Evolutionary conservation across 2,888 invertebrate species (phyloP), one percentile per base, ranked within the genome.

Genomic region (Polydrusus pterygomalis): DNA sequence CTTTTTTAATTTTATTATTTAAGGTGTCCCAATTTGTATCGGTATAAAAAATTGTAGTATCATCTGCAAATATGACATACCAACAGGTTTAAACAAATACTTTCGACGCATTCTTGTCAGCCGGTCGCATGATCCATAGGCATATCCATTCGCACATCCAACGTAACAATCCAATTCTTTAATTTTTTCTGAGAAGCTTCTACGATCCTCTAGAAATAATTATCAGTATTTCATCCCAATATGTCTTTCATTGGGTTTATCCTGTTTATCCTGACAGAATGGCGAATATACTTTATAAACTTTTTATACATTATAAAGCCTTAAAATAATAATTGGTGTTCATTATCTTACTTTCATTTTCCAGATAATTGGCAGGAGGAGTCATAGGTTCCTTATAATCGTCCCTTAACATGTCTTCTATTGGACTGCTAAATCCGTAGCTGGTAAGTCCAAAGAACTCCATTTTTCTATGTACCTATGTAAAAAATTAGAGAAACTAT

Each of bases 391-490:
- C 90, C 71, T 85, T 80, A 78, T 90, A 91, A 81, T 89, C 87
- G 17, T 85, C 82, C 70, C 84, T 87, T 83, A 90, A 83, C 49
- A 86, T 81, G 82, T 90, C 89, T 79, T 86, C 87, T n/a, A 90
- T 86, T 67, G 89, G 89, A 83, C 89, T 88, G 83, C 89, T 88
- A 62, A 89, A 87, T 1, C 91, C 91, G 80, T 87, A 89, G 34
- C 82, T 79, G 58, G 90, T 90, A 20, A 89, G 74, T 25, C 90
- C 90, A 81, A 90, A 90, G 84, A 90, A 90, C 80, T 90, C 90
- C 90, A 91, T 90, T 64, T 67, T 68, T 25, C 5, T 25, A 25
- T 25, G n/a, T n/a, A n/a, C n/a, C n/a, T n/a, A 13, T 68, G 45
- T 40, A 38, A 60, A 64, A 3, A 25, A 25, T 25, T 25, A 5